These are phyloP conservation scores for Nomada fucata DNA, from an alignment of 2,888 invertebrate genomes.

Conservation along the genomic window DNA sequence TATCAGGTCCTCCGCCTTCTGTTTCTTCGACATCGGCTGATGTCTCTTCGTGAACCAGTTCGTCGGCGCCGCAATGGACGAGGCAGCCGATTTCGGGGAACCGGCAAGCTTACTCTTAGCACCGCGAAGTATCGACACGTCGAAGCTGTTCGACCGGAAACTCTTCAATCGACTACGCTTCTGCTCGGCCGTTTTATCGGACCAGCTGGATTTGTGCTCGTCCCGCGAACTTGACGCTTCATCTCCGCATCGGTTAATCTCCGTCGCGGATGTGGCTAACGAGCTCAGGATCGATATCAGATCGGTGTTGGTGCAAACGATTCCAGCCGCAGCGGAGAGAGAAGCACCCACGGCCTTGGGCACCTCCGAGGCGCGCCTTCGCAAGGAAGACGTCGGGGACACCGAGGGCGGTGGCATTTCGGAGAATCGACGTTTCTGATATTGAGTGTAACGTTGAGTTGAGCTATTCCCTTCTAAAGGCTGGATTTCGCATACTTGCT, in stretches of 20 bases:
- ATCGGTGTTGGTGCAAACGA: conserved; percentile 93
- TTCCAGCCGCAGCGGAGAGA: conserved; percentile 85
- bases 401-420: conserved; percentile 86
- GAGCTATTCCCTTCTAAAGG: conserved; percentile 89
- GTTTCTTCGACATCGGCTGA: conserved; percentile 89
- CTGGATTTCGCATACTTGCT: conserved; percentile 92
- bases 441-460: conserved; percentile 83
- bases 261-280: conserved; percentile 92
- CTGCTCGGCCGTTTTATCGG: conserved; percentile 83
- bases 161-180: conserved; percentile 87
- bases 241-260: conserved; percentile 86
- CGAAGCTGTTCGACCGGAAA: conserved; percentile 93
- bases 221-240: conserved; percentile 54
- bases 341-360: conserved; percentile 83
- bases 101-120: conserved; percentile 76
- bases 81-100: conserved; percentile 48
- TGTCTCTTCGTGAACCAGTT: conserved; percentile 92
- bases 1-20: conserved; percentile 83
- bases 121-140: conserved; percentile 89
- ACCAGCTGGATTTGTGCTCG: conserved; percentile 56
- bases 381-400: conserved; percentile 51
- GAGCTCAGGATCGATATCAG: conserved; percentile 91
- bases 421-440: conserved; percentile 87
- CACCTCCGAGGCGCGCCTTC: conserved; percentile 90
- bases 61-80: conserved; percentile 84